These are phyloP conservation scores for Tipula unca DNA, from an alignment of 2,888 invertebrate species.

Conservation along the genomic window DNA sequence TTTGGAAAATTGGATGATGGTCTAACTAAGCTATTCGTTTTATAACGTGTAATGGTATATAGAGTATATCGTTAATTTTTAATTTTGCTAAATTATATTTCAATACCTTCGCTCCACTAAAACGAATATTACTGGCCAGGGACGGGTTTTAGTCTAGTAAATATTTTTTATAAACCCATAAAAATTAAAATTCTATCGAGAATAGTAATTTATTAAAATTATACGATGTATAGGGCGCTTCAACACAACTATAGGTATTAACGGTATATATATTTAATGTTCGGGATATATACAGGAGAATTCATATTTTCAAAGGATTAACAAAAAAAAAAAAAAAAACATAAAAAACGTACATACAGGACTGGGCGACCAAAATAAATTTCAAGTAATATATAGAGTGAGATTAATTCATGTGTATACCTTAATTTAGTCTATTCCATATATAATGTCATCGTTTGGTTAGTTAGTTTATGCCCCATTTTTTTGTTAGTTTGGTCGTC, in stretches of 20 bases:
- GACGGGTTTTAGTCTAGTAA: background rate
- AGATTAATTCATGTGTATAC: background rate
- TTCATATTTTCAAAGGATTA: background rate
- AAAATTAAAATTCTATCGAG: background rate
- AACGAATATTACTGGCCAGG: background rate
- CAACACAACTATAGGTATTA: background rate
- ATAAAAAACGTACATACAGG: background rate
- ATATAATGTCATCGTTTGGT: background rate
- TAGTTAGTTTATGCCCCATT: background rate
- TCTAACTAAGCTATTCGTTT: background rate
- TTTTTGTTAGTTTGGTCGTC: background rate
- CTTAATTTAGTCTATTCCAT: background rate
- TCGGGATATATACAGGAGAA: background rate
- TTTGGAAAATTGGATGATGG: background rate
- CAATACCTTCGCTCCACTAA: background rate
- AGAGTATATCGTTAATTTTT: background rate
- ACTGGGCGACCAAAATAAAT: background rate
- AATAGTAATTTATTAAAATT: background rate
- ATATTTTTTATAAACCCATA: background rate
- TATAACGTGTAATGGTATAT: background rate
- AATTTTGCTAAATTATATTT: background rate
- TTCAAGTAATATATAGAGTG: background rate
- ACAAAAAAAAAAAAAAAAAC: background rate
- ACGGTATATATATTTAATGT: too few species aligned
- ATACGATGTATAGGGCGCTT: background rate